These are phyloP conservation scores for Machaerirhynchus nigripectus DNA, from an alignment of 2,113 vertebrate genomes.

Conservation along the genomic window DNA sequence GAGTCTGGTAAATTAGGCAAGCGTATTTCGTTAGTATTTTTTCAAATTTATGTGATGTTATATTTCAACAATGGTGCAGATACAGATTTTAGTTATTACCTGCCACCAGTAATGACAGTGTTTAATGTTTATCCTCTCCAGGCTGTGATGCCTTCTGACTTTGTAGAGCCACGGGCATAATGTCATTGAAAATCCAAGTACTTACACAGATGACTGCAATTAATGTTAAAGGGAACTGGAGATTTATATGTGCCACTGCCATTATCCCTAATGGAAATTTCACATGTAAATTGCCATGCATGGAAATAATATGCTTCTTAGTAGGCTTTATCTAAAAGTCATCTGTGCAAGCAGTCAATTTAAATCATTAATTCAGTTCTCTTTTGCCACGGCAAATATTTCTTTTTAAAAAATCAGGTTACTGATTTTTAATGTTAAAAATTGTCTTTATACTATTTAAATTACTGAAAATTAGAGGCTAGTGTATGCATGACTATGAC, in stretches of 20 bases:
- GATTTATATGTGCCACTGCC: conserved; percentile 11
- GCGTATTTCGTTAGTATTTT: not conserved
- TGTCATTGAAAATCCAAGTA: conserved; percentile 40
- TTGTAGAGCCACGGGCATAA: not conserved
- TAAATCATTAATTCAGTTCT: not conserved
- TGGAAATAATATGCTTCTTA: conserved; percentile 52
- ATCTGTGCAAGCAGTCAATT: conserved; percentile 30
- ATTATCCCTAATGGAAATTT: conserved; percentile 64
- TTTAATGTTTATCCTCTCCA: conserved; percentile 21
- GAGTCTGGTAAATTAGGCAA: conserved; percentile 13
- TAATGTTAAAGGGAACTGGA: conserved; percentile 49
- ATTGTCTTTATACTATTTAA: not conserved
- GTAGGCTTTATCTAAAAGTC: conserved; percentile 17
- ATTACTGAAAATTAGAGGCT: conserved; percentile 8
- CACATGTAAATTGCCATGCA: conserved; percentile 57
- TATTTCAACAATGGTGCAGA: not conserved
- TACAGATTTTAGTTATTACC: conserved; percentile 28
- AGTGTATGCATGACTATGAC: not conserved
- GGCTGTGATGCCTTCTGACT: conserved; percentile 35
- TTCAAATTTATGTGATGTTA: not conserved
- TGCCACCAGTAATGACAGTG: conserved; percentile 3
- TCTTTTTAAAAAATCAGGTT: not conserved
- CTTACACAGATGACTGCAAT: conserved; percentile 44
- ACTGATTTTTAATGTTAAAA: not conserved
- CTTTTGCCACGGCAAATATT: not conserved